These are phyloP conservation scores for Saguinus midas DNA, from an alignment of 2,113 vertebrate genomes.

Conservation along the genomic window DNA sequence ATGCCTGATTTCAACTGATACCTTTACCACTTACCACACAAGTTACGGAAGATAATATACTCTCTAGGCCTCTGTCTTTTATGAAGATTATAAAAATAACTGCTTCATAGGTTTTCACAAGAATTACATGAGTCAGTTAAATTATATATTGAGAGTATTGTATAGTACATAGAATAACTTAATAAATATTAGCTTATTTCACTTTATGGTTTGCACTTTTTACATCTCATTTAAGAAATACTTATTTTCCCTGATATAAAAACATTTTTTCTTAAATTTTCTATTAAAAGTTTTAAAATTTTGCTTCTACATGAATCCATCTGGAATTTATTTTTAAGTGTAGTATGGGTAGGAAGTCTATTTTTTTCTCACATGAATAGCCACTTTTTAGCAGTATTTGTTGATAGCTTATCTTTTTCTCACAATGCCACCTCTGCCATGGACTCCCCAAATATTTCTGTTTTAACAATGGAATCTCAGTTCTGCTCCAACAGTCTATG, in stretches of 20 bases:
- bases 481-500: neutral
- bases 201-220: neutral
- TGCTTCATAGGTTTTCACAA: neutral
- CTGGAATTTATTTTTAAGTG: conserved; percentile 41
- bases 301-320: neutral
- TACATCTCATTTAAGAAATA: neutral
- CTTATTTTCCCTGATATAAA: neutral
- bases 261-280: conserved; percentile 30
- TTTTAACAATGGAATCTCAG: neutral
- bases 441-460: neutral
- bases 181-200: conserved; percentile 31
- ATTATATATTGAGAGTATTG: neutral
- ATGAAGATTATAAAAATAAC: neutral
- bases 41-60: neutral
- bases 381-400: neutral
- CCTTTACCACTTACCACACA: neutral
- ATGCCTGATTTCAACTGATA: neutral
- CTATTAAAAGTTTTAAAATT: conserved; percentile 37
- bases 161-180: neutral
- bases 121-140: neutral
- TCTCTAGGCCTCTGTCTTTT: neutral
- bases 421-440: neutral
- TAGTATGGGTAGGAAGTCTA: neutral
- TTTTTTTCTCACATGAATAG: neutral
- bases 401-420: neutral